Base-by-base conservation (phyloP, 2,797 vertebrate species). In the Moxostoma hubbsi region DNA sequence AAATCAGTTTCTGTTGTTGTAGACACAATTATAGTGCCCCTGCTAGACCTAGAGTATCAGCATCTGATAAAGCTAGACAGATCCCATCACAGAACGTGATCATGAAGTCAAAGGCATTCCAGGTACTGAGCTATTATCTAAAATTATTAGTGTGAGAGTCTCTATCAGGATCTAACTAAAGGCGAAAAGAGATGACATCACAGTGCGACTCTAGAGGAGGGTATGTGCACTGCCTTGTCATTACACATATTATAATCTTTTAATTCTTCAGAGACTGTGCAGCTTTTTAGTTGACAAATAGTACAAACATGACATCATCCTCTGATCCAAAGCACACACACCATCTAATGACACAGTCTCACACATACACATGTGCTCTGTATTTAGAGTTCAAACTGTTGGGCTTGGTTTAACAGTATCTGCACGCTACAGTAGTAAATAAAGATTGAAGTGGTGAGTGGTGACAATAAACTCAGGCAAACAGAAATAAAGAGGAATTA, bases 41-140 rank as follows among this genome's bases (percentile, higher is more conserved):
- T 7, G 13, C 18, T 36, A 55, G 45, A 10, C 16, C 12, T n/a
- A 7, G 15, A 7, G 4, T 8, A 75, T 72, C 71, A 18, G 45
- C n/a, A 64, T 15, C 46, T 54, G 73, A 55, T 68, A 2, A 18
- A 51, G 62, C 46, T 15, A 18, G 45, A 49, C 6, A 73, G 59
- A 61, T 10, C 24, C 16, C 2, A 59, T 59, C 72, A 54, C 73
- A 71, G 54, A 49, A 72, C 66, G 47, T 49, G 11, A 77, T 62
- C 61, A 75, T 54, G 66, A 81, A 68, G 75, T 83, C 79, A 86
- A 73, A 80, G 83, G 63, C 75, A 85, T 85, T 85, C 83, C 85
- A 81, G 24, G 84, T 77, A 7, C 51, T 82, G 78, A 81, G 82
- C 71, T 69, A 80, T 78, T 82, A 54, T 73, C 54, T 51, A 53